Evolutionary conservation across 1,140 invertebrate genomes (phyloP), one percentile per base, ranked within the genome.

Genomic region (Hyles vespertilio): DNA sequence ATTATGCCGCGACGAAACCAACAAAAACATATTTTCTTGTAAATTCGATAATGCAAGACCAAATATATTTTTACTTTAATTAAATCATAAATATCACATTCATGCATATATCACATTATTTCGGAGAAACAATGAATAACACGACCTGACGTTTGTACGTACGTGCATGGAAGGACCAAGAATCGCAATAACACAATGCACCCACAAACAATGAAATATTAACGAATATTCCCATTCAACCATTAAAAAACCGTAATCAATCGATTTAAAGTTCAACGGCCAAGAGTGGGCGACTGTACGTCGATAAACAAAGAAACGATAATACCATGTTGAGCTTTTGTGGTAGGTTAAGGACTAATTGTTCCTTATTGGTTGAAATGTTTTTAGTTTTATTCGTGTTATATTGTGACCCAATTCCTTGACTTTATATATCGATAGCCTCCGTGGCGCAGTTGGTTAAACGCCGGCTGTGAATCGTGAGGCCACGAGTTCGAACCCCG

Each of bases 261-360:
- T 71, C 70, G 68, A 80, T 81, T 79, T 68, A 73, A 72, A 79
- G 81, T 81, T 87, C 81, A 81, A 78, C 75, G 76, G 59, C 76
- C 74, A 73, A 67, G 77, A 66, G 62, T 66, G 62, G 61, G 69
- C 58, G 57, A 58, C 76, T 79, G 83, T 85, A 84, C 81, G 83
- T 75, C 72, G 70, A 81, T 82, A 86, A 85, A 87, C 84, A 87
- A 82, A 80, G 82, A 79, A 87, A 84, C 79, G 83, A 85, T 82
- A 44, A n/a, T 5, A 7, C 48, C n/a, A 85, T 79, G 75, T 78
- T 77, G 79, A 76, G 76, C 63, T 77, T 83, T 84, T 78, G 81
- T 63, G 77, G 76, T 79, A 84, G 77, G 76, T 81, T 83, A 76
- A 77, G 74, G 76, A 67, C 70, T 64, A 74, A 79, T 66, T 64